Conservation (phyloP, 2,888 invertebrate genomes). For the Trichopria drosophilae region DNA sequence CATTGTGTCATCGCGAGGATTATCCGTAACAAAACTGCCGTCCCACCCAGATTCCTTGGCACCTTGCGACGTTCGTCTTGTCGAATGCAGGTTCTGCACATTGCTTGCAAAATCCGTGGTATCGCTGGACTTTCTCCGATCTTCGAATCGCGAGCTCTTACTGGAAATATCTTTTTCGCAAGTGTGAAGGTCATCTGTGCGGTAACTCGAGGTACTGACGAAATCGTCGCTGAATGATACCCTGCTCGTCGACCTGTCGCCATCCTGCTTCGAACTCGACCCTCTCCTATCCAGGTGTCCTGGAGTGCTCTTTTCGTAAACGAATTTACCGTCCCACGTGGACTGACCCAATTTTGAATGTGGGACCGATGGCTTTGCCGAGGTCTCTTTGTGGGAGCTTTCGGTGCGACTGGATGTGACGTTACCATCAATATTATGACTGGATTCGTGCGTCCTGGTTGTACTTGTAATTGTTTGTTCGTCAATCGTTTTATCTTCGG, state of each 20-base stretch:
- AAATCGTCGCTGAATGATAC: background rate
- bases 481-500: constrained; percentile 41
- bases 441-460: constrained; percentile 40
- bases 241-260: constrained; percentile 5
- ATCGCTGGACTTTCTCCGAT: constrained; percentile 7
- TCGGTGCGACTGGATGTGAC: constrained; percentile 41
- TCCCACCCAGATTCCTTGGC: constrained; percentile 8
- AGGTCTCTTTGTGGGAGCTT: constrained; percentile 41
- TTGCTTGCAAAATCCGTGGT: constrained; percentile 23
- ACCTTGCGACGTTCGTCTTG: too few relatives aligned
- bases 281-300: constrained; percentile 31
- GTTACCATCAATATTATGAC: constrained; percentile 43
- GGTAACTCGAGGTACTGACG: background rate
- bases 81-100: too few relatives aligned
- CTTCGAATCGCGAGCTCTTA: background rate
- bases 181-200: background rate
- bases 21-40: background rate
- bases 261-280: constrained; percentile 2
- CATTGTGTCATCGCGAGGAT: background rate
- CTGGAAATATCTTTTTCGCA: background rate
- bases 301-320: constrained; percentile 57
- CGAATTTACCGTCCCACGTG: constrained; percentile 64
- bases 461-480: constrained; percentile 43
- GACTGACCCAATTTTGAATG: constrained; percentile 46
- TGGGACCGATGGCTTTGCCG: constrained; percentile 38